Evolutionary conservation across 1,140 invertebrate genomes (phyloP), one percentile per base, ranked within the genome.

Genomic region (Penaeus indicus): DNA sequence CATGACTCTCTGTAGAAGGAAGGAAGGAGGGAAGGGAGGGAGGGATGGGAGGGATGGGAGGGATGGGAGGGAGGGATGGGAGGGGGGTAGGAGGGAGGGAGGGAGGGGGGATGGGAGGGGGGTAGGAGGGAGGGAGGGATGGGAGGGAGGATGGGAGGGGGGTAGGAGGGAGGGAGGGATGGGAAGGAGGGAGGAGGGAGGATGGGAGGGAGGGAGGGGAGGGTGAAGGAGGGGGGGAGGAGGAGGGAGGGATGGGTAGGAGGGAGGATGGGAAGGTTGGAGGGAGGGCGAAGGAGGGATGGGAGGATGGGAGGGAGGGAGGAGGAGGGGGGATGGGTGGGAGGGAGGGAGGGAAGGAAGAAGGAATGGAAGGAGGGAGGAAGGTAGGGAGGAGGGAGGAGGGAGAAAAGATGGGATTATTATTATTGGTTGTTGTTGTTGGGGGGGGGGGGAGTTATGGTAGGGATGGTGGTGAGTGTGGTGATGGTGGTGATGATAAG

Each of bases 1-100:
- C 22, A 86, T n/a, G 60, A 86, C 85, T 3, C 62, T 60, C 85
- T 86, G 85, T 62, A 25, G 84, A 18, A n/a, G 32, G 18, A 2
- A 25, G n/a, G 25, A 47, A 7, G 18, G 25, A 21, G n/a, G 61
- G 22, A 32, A 10, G 54, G 54, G 54, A 11, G 5, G 22, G 5
- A 19, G n/a, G 54, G 42, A 3, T 25, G n/a, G 42, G 2, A 47
- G 38, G 22, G 78, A 80, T 16, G 21, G 54, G 78, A 47, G 54
- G 54, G 38, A 47, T 18, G 54, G 78, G 60, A 22, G 54, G 38
- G 10, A 22, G 42, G 42, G 78, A n/a, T 11, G 42, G 32, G 3
- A 42, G 42, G 54, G 60, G 18, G 42, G 54, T 22, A 22, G 42
- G 38, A 80, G 5, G 54, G 78, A 13, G 7, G 47, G 11, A 3